Evolutionary conservation across 2,797 vertebrate genomes (phyloP), one percentile per base, ranked within the genome.

Genomic region (Pipistrellus kuhlii): DNA sequence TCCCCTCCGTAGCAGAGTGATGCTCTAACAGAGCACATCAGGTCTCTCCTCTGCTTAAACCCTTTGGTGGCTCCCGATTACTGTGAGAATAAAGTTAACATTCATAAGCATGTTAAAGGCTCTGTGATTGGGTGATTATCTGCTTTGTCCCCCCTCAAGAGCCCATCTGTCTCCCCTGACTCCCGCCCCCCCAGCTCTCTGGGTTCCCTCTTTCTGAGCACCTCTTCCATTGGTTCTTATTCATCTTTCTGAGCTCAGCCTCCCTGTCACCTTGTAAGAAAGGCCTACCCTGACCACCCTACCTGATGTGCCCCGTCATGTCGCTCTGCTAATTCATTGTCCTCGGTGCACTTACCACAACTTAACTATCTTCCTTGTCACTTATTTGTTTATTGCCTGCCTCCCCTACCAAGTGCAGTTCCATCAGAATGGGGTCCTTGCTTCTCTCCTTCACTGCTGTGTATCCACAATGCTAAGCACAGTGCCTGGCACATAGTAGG

Each of bases 281-380:
- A 23, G 48, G 21, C 41, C 68, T 86, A 41, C 27, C n/a, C 46
- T 20, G 35, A 38, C 8, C 76, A 59, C 14, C 27, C 77, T 44
- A 0, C 20, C 17, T 18, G 23, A 32, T 1, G 14, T 7, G 9
- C 15, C 53, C n/a, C 6, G 4, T 72, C n/a, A 32, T 5, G 0
- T 23, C 0, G 6, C 21, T 46, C 25, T n/a, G 41, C 73, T 48
- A 48, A 73, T 30, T 20, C 35, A 6, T 25, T 64, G 18, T 85
- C 84, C 51, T 66, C 32, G 15, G 1, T 30, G 2, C 72, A 38
- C 46, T 55, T 8, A n/a, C 13, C 27, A 46, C 27, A 15, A 10
- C n/a, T 41, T 48, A 17, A 75, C 35, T 51, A 23, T 21, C 48
- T 32, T 27, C 5, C 41, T 30, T 89, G 77, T 48, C 46, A 68